Evolutionary conservation across 2,113 vertebrate genomes (phyloP).

Genomic region (Oenanthe melanoleuca): DNA sequence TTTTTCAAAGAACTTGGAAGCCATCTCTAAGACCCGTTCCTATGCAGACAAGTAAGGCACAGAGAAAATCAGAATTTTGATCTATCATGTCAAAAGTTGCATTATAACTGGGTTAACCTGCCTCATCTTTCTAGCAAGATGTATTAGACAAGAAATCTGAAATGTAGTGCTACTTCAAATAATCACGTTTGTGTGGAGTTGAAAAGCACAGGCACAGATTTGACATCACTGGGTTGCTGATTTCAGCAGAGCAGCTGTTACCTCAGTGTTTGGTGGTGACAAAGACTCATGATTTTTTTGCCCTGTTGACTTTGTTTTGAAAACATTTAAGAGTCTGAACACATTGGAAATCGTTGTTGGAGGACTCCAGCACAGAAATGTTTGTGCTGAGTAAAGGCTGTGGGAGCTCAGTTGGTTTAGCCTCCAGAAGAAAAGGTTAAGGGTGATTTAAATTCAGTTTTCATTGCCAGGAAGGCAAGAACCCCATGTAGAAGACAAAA

Average conservation of each 20-base stretch:
- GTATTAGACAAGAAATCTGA: neutral
- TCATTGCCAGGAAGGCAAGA: neutral
- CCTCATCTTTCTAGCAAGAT: rapidly evolving
- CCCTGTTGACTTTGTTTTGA: neutral
- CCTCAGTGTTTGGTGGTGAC: neutral
- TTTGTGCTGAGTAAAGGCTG: neutral
- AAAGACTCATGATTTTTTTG: neutral
- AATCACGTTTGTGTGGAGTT: neutral
- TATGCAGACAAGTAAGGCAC: neutral
- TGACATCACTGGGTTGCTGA: neutral
- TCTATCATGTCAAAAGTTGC: neutral
- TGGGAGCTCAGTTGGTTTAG: neutral
- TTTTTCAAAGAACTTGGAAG: neutral
- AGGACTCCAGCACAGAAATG: neutral
- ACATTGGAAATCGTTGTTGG: neutral
- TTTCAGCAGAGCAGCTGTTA: neutral
- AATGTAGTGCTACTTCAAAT: rapidly evolving
- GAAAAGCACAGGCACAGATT: neutral
- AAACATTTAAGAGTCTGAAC: neutral
- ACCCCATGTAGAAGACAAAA: neutral
- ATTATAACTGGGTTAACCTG: neutral
- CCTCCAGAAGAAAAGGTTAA: neutral
- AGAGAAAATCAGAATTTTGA: neutral
- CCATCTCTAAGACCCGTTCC: neutral
- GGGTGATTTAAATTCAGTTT: neutral